Percentiles rank a stretch among this genome's conserved stretches.
Evolutionary conservation across 2,113 vertebrate genomes (phyloP).

Genomic region (Larimichthys crocea): DNA sequence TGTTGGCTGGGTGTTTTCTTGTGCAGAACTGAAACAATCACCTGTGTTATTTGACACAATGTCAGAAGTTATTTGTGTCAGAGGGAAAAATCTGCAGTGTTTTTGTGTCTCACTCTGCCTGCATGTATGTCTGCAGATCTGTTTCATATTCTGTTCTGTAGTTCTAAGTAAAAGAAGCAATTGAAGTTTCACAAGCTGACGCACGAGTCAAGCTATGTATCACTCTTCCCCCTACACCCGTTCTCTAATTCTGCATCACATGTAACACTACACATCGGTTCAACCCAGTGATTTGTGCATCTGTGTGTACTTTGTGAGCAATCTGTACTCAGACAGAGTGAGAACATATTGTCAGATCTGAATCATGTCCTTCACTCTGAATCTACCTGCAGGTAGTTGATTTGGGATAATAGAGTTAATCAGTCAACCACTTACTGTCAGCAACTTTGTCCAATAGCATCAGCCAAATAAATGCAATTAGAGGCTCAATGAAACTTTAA

Average conservation of each 20-base stretch:
- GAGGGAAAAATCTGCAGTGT: background rate
- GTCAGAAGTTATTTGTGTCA: constrained; percentile 22
- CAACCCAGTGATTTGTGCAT: background rate
- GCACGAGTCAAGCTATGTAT: constrained; percentile 22
- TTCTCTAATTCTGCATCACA: background rate
- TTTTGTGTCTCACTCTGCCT: background rate
- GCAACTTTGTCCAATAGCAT: background rate
- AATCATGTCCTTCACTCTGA: background rate
- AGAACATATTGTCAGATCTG: background rate
- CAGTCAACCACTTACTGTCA: background rate
- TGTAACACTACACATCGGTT: background rate
- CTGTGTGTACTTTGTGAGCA: too few relatives aligned
- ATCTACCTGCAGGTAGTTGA: background rate
- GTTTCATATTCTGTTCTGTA: constrained; percentile 3
- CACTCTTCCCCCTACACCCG: background rate
- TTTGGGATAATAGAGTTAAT: background rate
- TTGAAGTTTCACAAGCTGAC: constrained; percentile 24
- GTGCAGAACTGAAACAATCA: constrained; percentile 1
- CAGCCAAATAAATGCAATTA: background rate
- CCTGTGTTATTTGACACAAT: background rate
- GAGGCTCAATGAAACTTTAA: background rate
- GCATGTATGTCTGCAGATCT: constrained; percentile 15
- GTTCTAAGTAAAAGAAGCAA: constrained; percentile 1
- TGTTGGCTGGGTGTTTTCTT: background rate
- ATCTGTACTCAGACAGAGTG: background rate